These are phyloP conservation scores for Porites lutea DNA, from an alignment of 64 coral and sea anemone species.

Conservation along the genomic window DNA sequence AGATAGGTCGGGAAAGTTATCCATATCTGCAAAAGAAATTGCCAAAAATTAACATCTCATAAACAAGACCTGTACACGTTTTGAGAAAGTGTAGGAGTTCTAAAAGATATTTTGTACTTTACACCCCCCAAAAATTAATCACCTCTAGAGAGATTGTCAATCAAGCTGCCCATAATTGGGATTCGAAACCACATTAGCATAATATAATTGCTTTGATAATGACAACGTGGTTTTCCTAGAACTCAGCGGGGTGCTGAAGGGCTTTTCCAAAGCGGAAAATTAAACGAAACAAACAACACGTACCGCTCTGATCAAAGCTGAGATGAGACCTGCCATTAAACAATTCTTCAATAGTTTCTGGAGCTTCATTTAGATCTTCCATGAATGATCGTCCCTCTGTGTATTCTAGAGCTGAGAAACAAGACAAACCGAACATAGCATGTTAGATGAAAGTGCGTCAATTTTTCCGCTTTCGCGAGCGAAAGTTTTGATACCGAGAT, in stretches of 20 bases:
- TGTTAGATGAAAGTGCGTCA: neutral
- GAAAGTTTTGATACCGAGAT: neutral
- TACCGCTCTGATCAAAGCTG: neutral
- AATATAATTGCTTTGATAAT: neutral
- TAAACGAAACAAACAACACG: neutral
- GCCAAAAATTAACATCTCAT: neutral
- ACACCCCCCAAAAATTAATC: neutral
- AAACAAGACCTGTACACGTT: too few species aligned
- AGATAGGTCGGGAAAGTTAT: slow-evolving; percentile 27
- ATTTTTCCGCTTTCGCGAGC: neutral
- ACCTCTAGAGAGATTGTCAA: neutral
- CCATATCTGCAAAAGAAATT: slow-evolving; percentile 12
- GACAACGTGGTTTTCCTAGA: neutral
- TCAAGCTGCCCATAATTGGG: neutral
- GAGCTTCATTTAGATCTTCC: neutral
- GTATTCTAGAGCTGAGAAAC: neutral
- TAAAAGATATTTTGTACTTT: neutral
- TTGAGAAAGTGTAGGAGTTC: neutral
- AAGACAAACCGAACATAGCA: neutral
- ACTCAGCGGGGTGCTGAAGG: neutral
- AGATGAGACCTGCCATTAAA: neutral
- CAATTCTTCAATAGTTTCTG: slow-evolving; percentile 5
- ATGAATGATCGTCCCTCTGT: neutral
- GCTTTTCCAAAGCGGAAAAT: neutral
- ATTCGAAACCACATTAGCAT: neutral